Percentiles rank a stretch among this genome's conserved stretches.
Evolutionary conservation across 30 jellyfish, hydroid and myxozoan species (phyloP).

Genomic region (Turritopsis dohrnii): DNA sequence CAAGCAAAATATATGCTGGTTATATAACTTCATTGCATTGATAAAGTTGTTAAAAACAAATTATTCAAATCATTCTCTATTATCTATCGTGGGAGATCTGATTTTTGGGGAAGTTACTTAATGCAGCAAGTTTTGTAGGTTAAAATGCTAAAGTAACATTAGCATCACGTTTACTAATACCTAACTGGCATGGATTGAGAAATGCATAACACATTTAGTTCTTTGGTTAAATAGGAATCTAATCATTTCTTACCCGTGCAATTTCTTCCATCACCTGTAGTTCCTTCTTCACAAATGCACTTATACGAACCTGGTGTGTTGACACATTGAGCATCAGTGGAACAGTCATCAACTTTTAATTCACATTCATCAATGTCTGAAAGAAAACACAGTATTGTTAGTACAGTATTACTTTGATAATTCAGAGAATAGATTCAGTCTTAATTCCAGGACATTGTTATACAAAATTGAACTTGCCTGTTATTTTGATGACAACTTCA

Average conservation of each 20-base stretch:
- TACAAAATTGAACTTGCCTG: slow-evolving; percentile 2
- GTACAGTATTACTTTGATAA: background rate
- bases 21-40: too few species aligned
- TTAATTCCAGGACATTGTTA: background rate
- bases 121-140: too few species aligned
- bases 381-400: background rate
- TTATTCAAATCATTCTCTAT: too few species aligned
- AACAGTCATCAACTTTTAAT: slow-evolving; percentile 44
- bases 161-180: too few species aligned
- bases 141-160: too few species aligned
- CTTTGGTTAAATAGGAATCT: background rate
- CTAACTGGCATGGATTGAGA: too few species aligned
- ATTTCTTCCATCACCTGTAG: slow-evolving; percentile 50
- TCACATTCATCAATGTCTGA: slow-evolving; percentile 67
- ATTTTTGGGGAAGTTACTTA: too few species aligned
- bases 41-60: too few species aligned
- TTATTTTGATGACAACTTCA: slow-evolving; percentile 3
- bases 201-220: too few species aligned
- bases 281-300: slow-evolving; percentile 76
- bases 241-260: slow-evolving; percentile 55
- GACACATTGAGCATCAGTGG: slow-evolving; percentile 51
- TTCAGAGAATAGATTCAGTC: background rate
- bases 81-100: too few species aligned
- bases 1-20: too few species aligned
- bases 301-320: slow-evolving; percentile 53